Conservation (phyloP, 2,888 invertebrate species). For the Limnephilus rhombicus region DNA sequence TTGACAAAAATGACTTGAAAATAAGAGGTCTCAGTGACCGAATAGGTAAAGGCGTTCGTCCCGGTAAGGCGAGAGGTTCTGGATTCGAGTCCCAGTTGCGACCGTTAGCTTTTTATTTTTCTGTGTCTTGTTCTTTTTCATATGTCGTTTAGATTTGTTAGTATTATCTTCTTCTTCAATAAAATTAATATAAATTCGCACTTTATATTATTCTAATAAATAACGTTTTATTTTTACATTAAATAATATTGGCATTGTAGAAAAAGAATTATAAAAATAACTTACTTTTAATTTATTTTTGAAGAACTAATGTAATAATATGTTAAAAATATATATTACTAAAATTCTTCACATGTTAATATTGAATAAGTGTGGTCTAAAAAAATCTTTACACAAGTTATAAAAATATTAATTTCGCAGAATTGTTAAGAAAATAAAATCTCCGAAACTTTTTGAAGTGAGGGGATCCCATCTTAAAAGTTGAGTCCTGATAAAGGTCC, state of each 20-base stretch:
- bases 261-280: background rate
- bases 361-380: background rate
- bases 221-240: background rate
- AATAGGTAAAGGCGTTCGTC: no score
- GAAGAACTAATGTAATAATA: no score
- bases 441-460: conserved; percentile 18
- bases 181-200: background rate
- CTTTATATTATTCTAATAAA: background rate
- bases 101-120: no score
- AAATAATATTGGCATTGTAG: no score
- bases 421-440: conserved; percentile 16
- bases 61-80: no score
- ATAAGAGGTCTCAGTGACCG: no score
- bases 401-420: background rate
- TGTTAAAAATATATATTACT: background rate
- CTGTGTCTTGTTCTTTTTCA: no score
- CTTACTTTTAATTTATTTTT: background rate
- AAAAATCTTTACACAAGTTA: background rate
- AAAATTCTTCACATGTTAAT: background rate
- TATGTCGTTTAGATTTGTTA: no score
- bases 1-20: no score
- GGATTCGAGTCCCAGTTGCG: no score
- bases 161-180: no score
- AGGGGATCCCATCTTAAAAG: conserved; percentile 8
- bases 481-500: conserved; percentile 28